These are phyloP conservation scores for Pandemis cinnamomeana DNA, from an alignment of 2,888 invertebrate species.

Conservation along the genomic window DNA sequence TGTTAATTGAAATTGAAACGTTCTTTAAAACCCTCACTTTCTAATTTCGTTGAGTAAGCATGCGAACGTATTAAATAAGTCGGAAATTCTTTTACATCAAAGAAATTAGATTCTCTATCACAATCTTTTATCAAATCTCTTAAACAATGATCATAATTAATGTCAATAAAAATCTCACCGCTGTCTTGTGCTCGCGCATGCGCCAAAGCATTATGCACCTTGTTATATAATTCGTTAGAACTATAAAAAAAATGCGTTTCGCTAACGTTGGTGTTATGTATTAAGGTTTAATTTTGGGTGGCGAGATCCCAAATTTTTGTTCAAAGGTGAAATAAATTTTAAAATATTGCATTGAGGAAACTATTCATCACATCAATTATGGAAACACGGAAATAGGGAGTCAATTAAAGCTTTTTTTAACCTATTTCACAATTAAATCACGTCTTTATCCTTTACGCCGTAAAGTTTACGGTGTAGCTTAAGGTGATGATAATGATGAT, in stretches of 20 bases:
- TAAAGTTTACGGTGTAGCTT: too few relatives aligned
- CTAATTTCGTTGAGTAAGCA: constrained; percentile 8
- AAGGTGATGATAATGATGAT: too few relatives aligned
- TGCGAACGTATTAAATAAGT: neutral
- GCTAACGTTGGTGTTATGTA: neutral
- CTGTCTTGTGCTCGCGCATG: constrained; percentile 7
- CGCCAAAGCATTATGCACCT: neutral
- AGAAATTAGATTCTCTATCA: constrained; percentile 3
- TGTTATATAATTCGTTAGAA: neutral
- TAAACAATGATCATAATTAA: constrained; percentile 28
- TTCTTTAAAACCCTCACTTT: neutral
- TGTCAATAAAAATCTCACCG: constrained; percentile 25
- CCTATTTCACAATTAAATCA: neutral
- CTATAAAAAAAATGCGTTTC: neutral
- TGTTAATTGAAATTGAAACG: too few relatives aligned
- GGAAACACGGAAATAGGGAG: neutral
- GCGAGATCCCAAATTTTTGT: neutral
- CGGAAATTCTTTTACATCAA: constrained; percentile 17
- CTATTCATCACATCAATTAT: neutral
- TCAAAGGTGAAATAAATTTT: neutral
- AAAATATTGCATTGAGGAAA: neutral
- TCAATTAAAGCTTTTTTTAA: neutral
- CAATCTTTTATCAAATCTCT: constrained; percentile 13
- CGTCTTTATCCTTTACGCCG: too few relatives aligned
- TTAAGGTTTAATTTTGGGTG: neutral